phyloP scores from a whole-genome alignment of 2,113 vertebrate species.

The Heloderma charlesbogerti region DNA sequence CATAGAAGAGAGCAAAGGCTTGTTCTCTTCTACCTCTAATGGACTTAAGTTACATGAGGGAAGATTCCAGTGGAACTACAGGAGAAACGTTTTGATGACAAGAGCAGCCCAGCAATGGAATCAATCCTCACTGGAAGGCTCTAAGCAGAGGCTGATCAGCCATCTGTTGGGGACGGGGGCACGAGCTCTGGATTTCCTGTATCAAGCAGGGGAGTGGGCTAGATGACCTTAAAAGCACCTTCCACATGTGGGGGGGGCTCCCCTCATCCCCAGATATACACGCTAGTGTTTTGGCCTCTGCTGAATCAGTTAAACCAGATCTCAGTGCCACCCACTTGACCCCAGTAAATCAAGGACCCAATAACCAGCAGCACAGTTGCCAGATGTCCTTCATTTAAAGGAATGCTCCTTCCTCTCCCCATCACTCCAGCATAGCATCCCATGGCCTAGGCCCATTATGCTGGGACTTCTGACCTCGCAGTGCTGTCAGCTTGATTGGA shows the following conservation, averaged over 20 bases:
- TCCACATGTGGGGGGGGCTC: not conserved
- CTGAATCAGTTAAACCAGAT: conserved; percentile 7
- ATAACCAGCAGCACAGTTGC: not conserved
- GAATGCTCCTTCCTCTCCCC: not conserved
- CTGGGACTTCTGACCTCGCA: conserved; percentile 7
- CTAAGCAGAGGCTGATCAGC: not conserved
- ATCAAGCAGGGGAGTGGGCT: no score
- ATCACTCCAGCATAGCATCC: not conserved
- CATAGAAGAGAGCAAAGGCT: not conserved
- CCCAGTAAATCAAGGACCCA: conserved; percentile 22
- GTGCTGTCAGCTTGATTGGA: conserved; percentile 7
- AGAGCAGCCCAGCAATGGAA: not conserved
- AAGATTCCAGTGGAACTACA: not conserved
- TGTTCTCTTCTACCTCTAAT: not conserved
- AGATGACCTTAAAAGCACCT: not conserved
- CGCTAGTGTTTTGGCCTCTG: not conserved
- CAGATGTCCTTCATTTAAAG: conserved; percentile 24
- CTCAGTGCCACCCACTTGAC: conserved; percentile 22
- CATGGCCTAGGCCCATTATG: not conserved
- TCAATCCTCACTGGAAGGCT: not conserved
- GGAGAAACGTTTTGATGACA: not conserved
- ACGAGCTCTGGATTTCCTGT: not conserved
- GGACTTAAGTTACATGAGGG: no score
- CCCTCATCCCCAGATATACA: not conserved
- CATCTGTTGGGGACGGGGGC: no score